Evolutionary conservation across 2,888 invertebrate genomes (phyloP).

Genomic region (Gryllus longicercus): DNA sequence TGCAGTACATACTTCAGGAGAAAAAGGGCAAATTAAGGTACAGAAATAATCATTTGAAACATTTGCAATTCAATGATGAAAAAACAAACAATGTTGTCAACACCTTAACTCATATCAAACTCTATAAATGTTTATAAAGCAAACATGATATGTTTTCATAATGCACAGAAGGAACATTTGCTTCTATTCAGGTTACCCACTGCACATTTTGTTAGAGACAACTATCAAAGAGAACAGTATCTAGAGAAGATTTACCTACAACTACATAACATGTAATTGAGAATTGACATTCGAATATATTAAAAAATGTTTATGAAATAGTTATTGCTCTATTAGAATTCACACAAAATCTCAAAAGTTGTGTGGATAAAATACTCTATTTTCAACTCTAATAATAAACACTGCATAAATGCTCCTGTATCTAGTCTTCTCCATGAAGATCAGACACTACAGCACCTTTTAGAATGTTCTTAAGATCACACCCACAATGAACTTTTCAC

Average conservation of each 20-base stretch:
- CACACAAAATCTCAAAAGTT: neutral
- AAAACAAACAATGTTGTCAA: too few relatives aligned
- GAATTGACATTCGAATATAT: neutral
- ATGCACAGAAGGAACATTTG: neutral
- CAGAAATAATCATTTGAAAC: too few relatives aligned
- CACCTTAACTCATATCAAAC: too few relatives aligned
- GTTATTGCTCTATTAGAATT: conserved; percentile 17
- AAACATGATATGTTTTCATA: neutral
- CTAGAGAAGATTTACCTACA: neutral
- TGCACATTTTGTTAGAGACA: neutral
- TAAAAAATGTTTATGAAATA: conserved; percentile 2
- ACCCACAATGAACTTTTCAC: neutral
- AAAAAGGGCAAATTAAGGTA: too few relatives aligned
- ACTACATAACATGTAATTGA: conserved; percentile 10
- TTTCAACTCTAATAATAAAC: neutral
- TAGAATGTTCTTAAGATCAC: conserved; percentile 1
- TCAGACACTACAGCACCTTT: neutral
- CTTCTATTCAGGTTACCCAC: neutral
- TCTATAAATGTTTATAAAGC: too few relatives aligned
- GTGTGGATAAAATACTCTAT: conserved; percentile 1
- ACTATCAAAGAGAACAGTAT: conserved; percentile 11
- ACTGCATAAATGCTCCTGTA: neutral
- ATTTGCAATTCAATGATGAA: too few relatives aligned
- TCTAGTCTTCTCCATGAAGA: neutral
- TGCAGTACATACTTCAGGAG: too few relatives aligned